Percentiles rank a stretch among this genome's conserved stretches.
phyloP scores from a whole-genome alignment of 2,113 vertebrate genomes.

The Leucopsar rothschildi region DNA sequence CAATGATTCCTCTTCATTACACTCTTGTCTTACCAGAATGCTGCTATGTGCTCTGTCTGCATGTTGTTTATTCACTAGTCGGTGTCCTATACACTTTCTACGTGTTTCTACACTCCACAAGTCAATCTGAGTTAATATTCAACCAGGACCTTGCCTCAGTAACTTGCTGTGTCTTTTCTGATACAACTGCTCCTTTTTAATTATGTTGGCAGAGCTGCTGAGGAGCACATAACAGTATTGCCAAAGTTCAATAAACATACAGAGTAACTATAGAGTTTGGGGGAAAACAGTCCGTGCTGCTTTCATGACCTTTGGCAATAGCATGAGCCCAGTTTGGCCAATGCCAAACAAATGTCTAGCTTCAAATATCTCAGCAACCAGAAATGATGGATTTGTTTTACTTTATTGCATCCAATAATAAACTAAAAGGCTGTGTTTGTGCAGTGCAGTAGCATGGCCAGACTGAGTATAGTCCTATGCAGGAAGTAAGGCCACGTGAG shows the following conservation, averaged over 20 bases:
- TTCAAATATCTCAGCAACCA: constrained; percentile 4
- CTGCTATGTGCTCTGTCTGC: background rate
- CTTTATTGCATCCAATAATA: constrained; percentile 32
- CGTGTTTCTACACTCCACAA: constrained; percentile 7
- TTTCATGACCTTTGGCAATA: constrained; percentile 34
- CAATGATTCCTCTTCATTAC: constrained; percentile 25
- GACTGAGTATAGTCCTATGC: background rate
- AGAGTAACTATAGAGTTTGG: constrained; percentile 40
- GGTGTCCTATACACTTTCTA: background rate
- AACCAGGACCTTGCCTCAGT: constrained; percentile 23
- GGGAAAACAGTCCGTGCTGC: background rate
- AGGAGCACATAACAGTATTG: constrained; percentile 5
- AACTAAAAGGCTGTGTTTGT: constrained; percentile 6
- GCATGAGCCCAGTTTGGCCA: background rate
- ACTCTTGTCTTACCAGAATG: background rate
- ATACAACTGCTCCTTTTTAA: constrained; percentile 15
- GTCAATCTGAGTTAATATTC: constrained; percentile 57
- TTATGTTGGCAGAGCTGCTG: constrained; percentile 27
- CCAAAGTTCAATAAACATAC: constrained; percentile 45
- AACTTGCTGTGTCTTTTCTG: constrained; percentile 24
- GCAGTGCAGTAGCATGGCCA: background rate
- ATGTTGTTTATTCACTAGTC: constrained; percentile 19
- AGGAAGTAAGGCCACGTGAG: background rate
- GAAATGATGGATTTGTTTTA: constrained; percentile 20
- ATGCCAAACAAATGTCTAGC: constrained; percentile 31